Evolutionary conservation across 2,888 invertebrate genomes (phyloP).

Genomic region (Ferdinandea cuprea): DNA sequence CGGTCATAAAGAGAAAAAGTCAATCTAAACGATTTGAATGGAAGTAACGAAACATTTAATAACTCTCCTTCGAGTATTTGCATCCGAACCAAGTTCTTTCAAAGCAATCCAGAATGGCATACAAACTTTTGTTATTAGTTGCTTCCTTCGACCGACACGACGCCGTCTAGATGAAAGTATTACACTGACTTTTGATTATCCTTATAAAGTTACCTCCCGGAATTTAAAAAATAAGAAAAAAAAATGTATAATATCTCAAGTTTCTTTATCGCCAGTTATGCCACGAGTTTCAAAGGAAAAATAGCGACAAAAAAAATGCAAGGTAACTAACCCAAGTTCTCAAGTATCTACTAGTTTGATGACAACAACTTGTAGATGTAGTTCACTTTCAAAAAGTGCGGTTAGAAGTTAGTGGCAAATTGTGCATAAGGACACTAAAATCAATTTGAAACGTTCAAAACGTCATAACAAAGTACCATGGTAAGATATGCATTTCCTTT

Average conservation of each 20-base stretch:
- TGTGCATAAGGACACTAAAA: not conserved
- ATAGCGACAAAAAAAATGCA: too few relatives aligned
- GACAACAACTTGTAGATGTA: not conserved
- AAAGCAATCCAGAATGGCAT: constrained; percentile 27
- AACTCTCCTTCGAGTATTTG: not conserved
- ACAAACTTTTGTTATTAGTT: constrained; percentile 53
- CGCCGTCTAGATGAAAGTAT: constrained; percentile 10
- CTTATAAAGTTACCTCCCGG: constrained; percentile 30
- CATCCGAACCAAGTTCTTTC: constrained; percentile 1
- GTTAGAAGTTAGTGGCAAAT: not conserved
- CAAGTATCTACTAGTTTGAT: too few relatives aligned
- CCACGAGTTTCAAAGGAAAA: not conserved
- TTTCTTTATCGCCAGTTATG: constrained; percentile 20
- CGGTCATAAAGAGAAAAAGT: too few relatives aligned
- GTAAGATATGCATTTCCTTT: not conserved
- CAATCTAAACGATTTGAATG: constrained; percentile 13
- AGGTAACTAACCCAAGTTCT: too few relatives aligned
- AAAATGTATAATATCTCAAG: constrained; percentile 29
- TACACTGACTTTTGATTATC: constrained; percentile 33
- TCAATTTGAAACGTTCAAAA: constrained; percentile 6
- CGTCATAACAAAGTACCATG: not conserved
- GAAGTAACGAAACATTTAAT: constrained; percentile 24
- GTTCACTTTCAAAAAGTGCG: not conserved
- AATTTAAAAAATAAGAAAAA: constrained; percentile 10
- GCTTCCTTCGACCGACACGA: constrained; percentile 10